Evolutionary conservation across 2,888 invertebrate genomes (phyloP).

Genomic region (Monochamus alternatus): DNA sequence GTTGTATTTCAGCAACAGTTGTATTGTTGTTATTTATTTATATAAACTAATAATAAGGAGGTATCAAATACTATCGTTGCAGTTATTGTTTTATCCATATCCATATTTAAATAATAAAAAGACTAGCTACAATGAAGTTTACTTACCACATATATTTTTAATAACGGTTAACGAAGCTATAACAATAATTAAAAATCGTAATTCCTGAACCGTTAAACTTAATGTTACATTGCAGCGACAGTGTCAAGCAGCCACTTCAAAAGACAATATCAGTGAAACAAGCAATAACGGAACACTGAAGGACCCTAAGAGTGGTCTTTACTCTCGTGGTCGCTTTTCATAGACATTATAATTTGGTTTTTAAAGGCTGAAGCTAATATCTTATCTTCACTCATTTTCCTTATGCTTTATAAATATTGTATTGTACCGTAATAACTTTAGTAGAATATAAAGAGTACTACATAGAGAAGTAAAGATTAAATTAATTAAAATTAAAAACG

Average conservation of each 20-base stretch:
- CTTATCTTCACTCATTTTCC: background rate
- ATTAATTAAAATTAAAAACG: no score
- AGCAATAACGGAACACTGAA: conserved; percentile 25
- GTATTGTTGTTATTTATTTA: no score
- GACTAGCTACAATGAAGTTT: background rate
- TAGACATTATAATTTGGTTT: conserved; percentile 5
- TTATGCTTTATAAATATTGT: background rate
- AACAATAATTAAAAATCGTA: conserved; percentile 21
- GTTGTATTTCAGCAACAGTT: no score
- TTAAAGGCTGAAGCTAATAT: background rate
- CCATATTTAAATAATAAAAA: background rate
- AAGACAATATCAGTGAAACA: conserved; percentile 29
- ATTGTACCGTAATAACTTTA: background rate
- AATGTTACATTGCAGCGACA: conserved; percentile 15
- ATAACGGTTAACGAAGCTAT: conserved; percentile 1
- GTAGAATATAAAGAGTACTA: no score
- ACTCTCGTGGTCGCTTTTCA: background rate
- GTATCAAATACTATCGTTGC: background rate
- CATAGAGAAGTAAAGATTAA: no score
- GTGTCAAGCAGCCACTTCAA: conserved; percentile 16
- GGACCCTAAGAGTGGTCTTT: background rate
- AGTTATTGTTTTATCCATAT: background rate
- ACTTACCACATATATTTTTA: background rate
- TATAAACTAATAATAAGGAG: background rate
- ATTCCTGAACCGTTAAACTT: conserved; percentile 11